These are phyloP conservation scores for Lepidurus couesii DNA, from an alignment of 1,140 invertebrate genomes.

Conservation along the genomic window DNA sequence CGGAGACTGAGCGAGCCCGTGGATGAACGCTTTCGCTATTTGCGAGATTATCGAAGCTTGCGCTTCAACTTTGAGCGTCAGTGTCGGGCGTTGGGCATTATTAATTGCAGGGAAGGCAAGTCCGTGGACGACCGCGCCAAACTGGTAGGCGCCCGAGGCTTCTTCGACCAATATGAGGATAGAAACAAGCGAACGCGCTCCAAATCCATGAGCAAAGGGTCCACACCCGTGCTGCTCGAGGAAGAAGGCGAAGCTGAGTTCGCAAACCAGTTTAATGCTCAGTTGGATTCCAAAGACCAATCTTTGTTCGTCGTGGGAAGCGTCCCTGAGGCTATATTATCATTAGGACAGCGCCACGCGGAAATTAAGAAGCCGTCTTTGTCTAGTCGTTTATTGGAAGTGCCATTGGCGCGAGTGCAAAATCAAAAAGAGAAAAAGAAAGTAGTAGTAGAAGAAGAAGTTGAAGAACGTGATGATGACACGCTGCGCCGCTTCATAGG, in stretches of 20 bases:
- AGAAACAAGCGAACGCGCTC: not conserved
- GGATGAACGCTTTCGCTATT: constrained; percentile 28
- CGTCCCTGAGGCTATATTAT: not conserved
- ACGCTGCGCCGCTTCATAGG: not conserved
- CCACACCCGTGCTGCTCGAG: not conserved
- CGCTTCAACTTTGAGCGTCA: constrained; percentile 32
- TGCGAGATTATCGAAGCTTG: constrained; percentile 38
- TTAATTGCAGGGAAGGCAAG: not conserved
- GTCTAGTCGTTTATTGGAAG: constrained; percentile 14
- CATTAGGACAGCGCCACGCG: not conserved
- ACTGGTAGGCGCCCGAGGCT: not conserved
- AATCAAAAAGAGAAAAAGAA: not conserved
- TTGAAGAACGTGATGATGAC: not conserved
- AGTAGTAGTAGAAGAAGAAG: not conserved
- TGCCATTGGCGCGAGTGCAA: constrained; percentile 27
- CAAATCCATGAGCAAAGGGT: not conserved
- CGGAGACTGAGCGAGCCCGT: not conserved
- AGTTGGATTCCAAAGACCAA: not conserved
- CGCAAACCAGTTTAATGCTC: not conserved
- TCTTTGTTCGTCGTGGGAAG: not conserved
- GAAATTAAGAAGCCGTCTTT: not conserved
- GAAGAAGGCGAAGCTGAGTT: not conserved
- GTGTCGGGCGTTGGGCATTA: not conserved
- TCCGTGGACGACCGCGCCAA: not conserved
- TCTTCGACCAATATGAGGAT: not conserved